Conservation (phyloP, 2,113 vertebrate genomes). For the Rhizomys pruinosus region DNA sequence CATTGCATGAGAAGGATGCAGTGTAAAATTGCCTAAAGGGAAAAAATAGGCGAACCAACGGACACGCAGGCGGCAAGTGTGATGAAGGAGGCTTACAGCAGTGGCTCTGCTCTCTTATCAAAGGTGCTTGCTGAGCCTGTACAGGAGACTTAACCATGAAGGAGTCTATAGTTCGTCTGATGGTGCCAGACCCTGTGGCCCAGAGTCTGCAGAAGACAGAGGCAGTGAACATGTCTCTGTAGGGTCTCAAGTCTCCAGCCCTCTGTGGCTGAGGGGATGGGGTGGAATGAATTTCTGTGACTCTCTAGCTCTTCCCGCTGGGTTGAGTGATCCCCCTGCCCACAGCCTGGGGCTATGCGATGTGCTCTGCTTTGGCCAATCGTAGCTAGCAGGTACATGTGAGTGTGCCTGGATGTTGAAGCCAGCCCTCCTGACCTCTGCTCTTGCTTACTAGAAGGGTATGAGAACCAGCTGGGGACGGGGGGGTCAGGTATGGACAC, state of each 20-base stretch:
- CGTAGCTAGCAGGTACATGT: too few relatives aligned
- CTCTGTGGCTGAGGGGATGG: not conserved
- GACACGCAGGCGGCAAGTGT: too few relatives aligned
- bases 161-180: not conserved
- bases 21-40: too few relatives aligned
- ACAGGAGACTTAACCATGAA: not conserved
- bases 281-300: not conserved
- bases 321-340: too few relatives aligned
- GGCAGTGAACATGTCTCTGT: too few relatives aligned
- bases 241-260: not conserved
- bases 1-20: too few relatives aligned
- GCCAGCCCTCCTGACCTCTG: not conserved
- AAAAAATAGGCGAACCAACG: too few relatives aligned
- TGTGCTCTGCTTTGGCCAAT: not conserved
- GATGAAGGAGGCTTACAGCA: too few relatives aligned
- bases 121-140: not conserved
- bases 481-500: accelerated
- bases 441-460: not conserved
- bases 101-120: too few relatives aligned
- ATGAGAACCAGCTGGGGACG: accelerated
- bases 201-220: not conserved
- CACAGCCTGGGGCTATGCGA: not conserved
- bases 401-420: too few relatives aligned
- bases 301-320: not conserved
- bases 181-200: not conserved